A percentile compares a stretch with the other conserved stretches of the same genome.
phyloP scores from a whole-genome alignment of 2,888 invertebrate species.

The Megaustenia siamemsis region DNA sequence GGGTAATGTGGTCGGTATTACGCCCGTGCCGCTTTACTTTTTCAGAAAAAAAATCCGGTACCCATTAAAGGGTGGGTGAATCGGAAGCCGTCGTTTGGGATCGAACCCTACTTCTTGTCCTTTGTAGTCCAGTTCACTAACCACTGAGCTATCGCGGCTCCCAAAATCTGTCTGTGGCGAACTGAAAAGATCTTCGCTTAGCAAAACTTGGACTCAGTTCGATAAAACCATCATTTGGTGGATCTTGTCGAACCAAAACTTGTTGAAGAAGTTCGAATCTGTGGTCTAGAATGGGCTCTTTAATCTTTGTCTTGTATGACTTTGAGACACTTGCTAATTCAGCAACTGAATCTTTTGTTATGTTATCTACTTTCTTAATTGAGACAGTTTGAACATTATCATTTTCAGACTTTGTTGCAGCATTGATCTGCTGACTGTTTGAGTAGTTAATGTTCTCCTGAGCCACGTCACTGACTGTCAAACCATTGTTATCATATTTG shows the following conservation, averaged over 20 bases:
- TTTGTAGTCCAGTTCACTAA: too few species aligned
- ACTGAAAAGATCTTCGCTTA: neutral
- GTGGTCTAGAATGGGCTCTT: conserved; percentile 60
- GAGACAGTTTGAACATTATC: neutral
- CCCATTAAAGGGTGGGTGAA: too few species aligned
- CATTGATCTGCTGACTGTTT: too few species aligned
- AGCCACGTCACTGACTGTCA: neutral
- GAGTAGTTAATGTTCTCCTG: neutral
- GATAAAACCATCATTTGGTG: conserved; percentile 65
- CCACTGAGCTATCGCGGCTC: too few species aligned
- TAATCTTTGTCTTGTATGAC: neutral
- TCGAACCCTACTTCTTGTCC: too few species aligned
- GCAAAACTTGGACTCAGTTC: conserved; percentile 69
- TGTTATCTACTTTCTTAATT: neutral
- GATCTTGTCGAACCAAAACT: conserved; percentile 61
- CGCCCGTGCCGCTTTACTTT: too few species aligned
- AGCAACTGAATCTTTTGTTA: neutral
- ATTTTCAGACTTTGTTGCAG: too few species aligned
- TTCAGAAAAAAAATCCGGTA: too few species aligned
- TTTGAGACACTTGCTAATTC: neutral
- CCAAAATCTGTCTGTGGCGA: too few species aligned
- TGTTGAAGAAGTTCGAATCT: conserved; percentile 66
- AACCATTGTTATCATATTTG: neutral
- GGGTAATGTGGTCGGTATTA: too few species aligned
- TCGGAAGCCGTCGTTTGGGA: too few species aligned